Base-by-base conservation (phyloP, 30 jellyfish, hydroid and myxozoan genomes). In the Aurelia aurita complex sp. Pacific region DNA sequence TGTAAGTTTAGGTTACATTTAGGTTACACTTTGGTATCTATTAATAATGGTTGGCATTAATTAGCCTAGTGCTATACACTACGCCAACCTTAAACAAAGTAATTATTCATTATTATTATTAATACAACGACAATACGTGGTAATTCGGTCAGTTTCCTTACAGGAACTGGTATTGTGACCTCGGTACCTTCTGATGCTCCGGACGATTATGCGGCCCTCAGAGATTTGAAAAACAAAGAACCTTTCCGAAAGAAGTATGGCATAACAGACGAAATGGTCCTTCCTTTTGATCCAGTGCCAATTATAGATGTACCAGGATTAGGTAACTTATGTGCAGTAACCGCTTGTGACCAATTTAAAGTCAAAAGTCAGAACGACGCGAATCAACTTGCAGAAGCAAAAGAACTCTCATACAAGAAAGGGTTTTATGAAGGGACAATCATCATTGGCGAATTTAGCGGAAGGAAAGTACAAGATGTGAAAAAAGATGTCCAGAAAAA, bases 181-280 rank as follows among this genome's bases (percentile, higher is more conserved):
- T 90, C 98, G 40, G 99, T 96, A 15, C 99, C 99, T 10, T 96
- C 99, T 0, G 99, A 96, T 59, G 96, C 99, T 51, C 99, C 99
- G 2, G 99, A 96, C 73, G 99, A 96, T 70, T 96, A 79, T 83
- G 99, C 99, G 13, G 99, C 99, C 34, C 82, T 96, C 38, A 71
- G 97, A 14, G 99, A 96, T 75, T 66, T 96, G 71, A 96, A 96
- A 77, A 90, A 90, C 69, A 96, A 96, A 87, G 96, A 96, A 73
- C 91, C 97, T n/a, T 77, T 96, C 57, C 93, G 99, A 19, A 65
- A 87, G 83, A 96, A 96, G 63, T 96, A 86, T 60, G 75, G 77
- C 84, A 96, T 96, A 53, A 36, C 96, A 16, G 99, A 96, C 72
- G 98, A 89, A 77, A 96, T 96, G 99, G 98, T 96, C 33, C 53